phyloP scores from a whole-genome alignment of 2,888 invertebrate species.

The Drosophila diplacantha region DNA sequence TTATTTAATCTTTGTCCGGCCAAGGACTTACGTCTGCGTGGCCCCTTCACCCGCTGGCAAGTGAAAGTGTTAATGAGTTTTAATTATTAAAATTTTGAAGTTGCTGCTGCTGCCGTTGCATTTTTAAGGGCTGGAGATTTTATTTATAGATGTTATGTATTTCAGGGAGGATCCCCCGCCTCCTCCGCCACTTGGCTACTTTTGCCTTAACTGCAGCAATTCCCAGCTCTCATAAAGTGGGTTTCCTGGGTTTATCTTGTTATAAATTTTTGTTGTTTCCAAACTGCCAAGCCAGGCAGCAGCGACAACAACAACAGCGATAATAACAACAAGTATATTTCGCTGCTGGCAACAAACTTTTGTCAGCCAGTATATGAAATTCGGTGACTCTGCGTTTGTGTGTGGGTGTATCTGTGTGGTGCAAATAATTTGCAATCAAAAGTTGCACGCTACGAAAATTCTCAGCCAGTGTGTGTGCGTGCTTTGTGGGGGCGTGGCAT shows the following conservation, averaged over 20 bases:
- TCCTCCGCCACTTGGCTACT: neutral
- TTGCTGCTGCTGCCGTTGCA: conserved; percentile 24
- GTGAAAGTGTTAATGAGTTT: conserved; percentile 68
- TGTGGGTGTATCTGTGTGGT: conserved; percentile 38
- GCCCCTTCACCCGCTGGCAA: conserved; percentile 8
- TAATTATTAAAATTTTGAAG: conserved; percentile 64
- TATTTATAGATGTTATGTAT: conserved; percentile 36
- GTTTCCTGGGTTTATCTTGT: conserved; percentile 49
- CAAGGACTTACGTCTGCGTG: conserved; percentile 4
- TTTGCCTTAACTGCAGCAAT: conserved; percentile 18
- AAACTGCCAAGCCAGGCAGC: conserved; percentile 32
- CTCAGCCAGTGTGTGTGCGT: conserved; percentile 14
- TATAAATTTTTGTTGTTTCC: conserved; percentile 54
- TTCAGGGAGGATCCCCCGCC: conserved; percentile 7
- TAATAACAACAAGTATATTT: conserved; percentile 41
- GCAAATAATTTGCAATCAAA: conserved; percentile 71
- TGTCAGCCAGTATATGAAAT: conserved; percentile 36
- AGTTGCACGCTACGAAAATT: conserved; percentile 55
- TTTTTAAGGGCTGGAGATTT: conserved; percentile 17
- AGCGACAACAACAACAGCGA: conserved; percentile 28
- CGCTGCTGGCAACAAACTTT: conserved; percentile 59
- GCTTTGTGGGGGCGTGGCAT: conserved; percentile 28
- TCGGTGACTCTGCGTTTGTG: conserved; percentile 23
- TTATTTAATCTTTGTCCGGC: conserved; percentile 68
- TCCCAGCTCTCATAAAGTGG: conserved; percentile 22